Base-by-base conservation (phyloP, 2,888 invertebrate genomes). In the Amphipyra berbera region DNA sequence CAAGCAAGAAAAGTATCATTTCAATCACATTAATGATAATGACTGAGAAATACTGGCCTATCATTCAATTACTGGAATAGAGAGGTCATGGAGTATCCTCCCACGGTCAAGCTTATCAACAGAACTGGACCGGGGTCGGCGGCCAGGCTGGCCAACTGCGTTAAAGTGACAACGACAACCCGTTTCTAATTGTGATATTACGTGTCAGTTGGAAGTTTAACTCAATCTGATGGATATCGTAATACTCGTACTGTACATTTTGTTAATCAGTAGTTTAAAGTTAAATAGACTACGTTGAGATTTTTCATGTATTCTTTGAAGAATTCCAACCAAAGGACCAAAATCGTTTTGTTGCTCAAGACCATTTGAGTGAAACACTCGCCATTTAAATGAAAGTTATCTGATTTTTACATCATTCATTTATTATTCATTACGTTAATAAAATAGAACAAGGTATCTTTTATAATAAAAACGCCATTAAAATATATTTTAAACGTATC, bases 11-110 rank as follows among this genome's bases (percentile, higher is more conserved):
- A 69, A 56, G 35, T 47, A 56, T 66, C 0, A 76, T 57, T 61
- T 66, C 35, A 66, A 41, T 12, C 50, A 61, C 21, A 61, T 57
- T 67, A 59, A 73, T 66, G 65, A 50, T 65, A 72, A 69, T 70
- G 63, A 78, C 47, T 61, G 55, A 68, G 63, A 56, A 67, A 58
- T 70, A 66, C 61, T 81, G 81, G 77, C 81, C 81, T 84, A 89
- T 90, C 84, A 88, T 89, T 89, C 84, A 89, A 89, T 91, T 89
- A 90, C 81, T 84, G 82, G 84, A 87, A 86, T 84, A 79, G 86
- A 83, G 89, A 90, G 90, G 89, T 89, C 90, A 90, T 83, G 88
- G 87, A 89, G 86, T 82, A 82, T 80, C 82, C 88, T 89, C 90
- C 90, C 89, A 90, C 91, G 89, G 85, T 68, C 81, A 79, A 78